Percentiles rank a stretch among this genome's conserved stretches.
phyloP scores from a whole-genome alignment of 2,888 invertebrate species.

The Unio pictorum region DNA sequence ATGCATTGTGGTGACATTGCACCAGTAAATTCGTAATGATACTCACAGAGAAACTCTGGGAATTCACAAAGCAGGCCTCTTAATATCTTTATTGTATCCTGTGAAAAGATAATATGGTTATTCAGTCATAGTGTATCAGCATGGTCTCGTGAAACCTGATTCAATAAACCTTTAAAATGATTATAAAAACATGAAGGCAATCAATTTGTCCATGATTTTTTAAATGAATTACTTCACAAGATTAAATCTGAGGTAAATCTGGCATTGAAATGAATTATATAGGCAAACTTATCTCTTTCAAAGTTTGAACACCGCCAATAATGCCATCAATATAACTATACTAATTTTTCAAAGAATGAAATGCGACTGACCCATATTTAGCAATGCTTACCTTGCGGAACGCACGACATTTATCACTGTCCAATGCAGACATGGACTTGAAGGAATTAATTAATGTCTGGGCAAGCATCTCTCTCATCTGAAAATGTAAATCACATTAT shows the following conservation, averaged over 20 bases:
- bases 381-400: conserved; percentile 86
- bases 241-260: too few relatives aligned
- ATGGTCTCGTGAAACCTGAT: not conserved
- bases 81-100: conserved; percentile 88
- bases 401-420: conserved; percentile 89
- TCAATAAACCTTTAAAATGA: not conserved
- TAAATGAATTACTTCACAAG: too few relatives aligned
- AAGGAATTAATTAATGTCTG: conserved; percentile 95
- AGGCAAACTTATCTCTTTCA: too few relatives aligned
- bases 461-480: conserved; percentile 97
- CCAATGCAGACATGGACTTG: conserved; percentile 96
- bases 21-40: conserved; percentile 77
- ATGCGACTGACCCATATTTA: not conserved
- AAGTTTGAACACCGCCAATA: too few relatives aligned
- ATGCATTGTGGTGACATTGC: conserved; percentile 99
- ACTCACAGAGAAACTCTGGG: conserved; percentile 97
- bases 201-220: not conserved
- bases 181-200: not conserved
- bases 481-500: conserved; percentile 26
- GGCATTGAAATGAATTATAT: too few relatives aligned
- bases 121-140: not conserved
- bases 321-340: too few relatives aligned
- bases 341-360: too few relatives aligned
- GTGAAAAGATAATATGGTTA: conserved; percentile 23
- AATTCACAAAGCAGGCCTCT: conserved; percentile 98